Evolutionary conservation across 2,888 invertebrate genomes (phyloP).

Genomic region (Chaitophorus viminalis): DNA sequence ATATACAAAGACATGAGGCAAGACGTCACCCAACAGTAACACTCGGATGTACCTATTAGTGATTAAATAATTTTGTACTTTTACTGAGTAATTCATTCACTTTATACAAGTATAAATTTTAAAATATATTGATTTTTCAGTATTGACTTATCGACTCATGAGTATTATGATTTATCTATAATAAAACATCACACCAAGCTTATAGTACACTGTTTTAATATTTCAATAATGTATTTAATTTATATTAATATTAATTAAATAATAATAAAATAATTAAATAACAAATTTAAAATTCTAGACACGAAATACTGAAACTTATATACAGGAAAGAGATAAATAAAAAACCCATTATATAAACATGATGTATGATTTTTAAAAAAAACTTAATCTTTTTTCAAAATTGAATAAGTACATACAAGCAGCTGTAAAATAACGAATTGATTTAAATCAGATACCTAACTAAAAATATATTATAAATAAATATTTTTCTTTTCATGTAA

Average conservation of each 20-base stretch:
- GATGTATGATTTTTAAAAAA: not conserved
- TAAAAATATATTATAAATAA: too few relatives aligned
- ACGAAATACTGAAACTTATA: not conserved
- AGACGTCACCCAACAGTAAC: too few relatives aligned
- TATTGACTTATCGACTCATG: too few relatives aligned
- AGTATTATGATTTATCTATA: too few relatives aligned
- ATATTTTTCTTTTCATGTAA: too few relatives aligned
- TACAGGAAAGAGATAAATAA: not conserved
- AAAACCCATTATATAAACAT: not conserved
- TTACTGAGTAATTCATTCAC: not conserved
- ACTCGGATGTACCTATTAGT: not conserved
- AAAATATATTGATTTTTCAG: not conserved
- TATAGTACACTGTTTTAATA: not conserved
- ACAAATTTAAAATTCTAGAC: not conserved
- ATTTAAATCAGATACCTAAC: too few relatives aligned
- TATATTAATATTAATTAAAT: not conserved
- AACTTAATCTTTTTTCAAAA: too few relatives aligned
- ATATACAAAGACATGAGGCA: too few relatives aligned
- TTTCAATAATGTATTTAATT: slow-evolving; percentile 30
- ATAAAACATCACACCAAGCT: too few relatives aligned
- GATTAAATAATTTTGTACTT: not conserved
- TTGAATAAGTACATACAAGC: too few relatives aligned
- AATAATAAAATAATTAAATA: not conserved
- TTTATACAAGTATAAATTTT: not conserved
- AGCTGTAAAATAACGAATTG: too few relatives aligned